A percentile compares a stretch with the other conserved stretches of the same genome.
Evolutionary conservation across 2,888 invertebrate species (phyloP).

Genomic region (Cantharis rustica): DNA sequence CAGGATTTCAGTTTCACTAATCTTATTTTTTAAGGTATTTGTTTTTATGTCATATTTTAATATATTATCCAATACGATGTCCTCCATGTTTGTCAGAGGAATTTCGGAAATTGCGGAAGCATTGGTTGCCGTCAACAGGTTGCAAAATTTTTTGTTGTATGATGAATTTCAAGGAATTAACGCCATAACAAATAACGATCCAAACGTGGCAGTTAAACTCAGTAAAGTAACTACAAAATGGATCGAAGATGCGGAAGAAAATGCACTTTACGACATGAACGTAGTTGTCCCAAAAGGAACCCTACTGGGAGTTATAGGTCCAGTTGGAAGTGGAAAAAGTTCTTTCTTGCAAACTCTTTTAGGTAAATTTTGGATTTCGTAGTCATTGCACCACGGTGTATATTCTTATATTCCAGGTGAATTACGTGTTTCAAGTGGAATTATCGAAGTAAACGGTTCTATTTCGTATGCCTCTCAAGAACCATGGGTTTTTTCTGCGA

Average conservation of each 20-base stretch:
- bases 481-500: conserved; percentile 82
- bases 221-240: conserved; percentile 50
- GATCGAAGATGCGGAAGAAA: conserved; percentile 45
- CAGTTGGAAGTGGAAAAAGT: conserved; percentile 67
- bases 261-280: conserved; percentile 46
- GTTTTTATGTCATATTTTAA: conserved; percentile 62
- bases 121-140: conserved; percentile 55
- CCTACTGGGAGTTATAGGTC: conserved; percentile 62
- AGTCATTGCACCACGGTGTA: neutral
- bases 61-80: conserved; percentile 61
- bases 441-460: conserved; percentile 66
- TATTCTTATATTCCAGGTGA: conserved; percentile 60
- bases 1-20: neutral
- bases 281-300: conserved; percentile 44
- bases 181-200: conserved; percentile 39
- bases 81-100: conserved; percentile 61
- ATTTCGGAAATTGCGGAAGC: conserved; percentile 57
- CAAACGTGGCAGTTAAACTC: conserved; percentile 39
- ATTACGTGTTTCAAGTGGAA: conserved; percentile 63
- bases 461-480: conserved; percentile 82
- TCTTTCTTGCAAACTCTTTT: conserved; percentile 75
- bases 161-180: conserved; percentile 45
- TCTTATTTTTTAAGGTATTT: conserved; percentile 54
- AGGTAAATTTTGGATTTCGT: conserved; percentile 62
- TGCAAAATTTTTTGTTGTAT: conserved; percentile 52